phyloP scores from a whole-genome alignment of 2,888 invertebrate genomes.

The Lycophotia porphyrea region DNA sequence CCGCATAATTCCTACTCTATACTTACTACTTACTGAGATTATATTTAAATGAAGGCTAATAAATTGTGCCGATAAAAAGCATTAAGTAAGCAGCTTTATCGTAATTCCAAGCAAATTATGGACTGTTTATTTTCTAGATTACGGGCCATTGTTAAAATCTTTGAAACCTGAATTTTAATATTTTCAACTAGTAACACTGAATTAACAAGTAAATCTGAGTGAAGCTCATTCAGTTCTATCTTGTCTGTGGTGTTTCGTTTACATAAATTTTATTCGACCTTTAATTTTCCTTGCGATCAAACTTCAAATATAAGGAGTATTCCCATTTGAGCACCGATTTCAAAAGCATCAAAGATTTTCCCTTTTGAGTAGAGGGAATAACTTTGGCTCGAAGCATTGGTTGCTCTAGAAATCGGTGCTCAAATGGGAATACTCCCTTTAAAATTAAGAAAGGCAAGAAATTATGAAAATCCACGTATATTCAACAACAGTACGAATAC shows the following conservation, averaged over 20 bases:
- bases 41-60: slow-evolving; percentile 22
- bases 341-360: too few species aligned
- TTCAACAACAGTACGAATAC: background rate
- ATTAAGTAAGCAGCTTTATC: background rate
- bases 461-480: too few species aligned
- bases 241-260: background rate
- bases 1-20: background rate
- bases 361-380: too few species aligned
- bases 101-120: background rate
- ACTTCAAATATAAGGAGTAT: too few species aligned
- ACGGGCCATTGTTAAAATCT: background rate
- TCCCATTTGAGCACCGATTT: too few species aligned
- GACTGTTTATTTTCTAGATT: background rate
- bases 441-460: too few species aligned
- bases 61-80: slow-evolving; percentile 19
- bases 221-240: background rate
- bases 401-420: too few species aligned
- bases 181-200: background rate
- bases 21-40: background rate
- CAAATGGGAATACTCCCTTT: too few species aligned
- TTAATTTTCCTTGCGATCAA: background rate
- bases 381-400: too few species aligned
- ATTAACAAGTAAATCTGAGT: background rate
- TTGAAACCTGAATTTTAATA: background rate
- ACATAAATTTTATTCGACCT: background rate